Evolutionary conservation across 2,888 invertebrate genomes (phyloP).

Genomic region (Drosophila gaucha): DNA sequence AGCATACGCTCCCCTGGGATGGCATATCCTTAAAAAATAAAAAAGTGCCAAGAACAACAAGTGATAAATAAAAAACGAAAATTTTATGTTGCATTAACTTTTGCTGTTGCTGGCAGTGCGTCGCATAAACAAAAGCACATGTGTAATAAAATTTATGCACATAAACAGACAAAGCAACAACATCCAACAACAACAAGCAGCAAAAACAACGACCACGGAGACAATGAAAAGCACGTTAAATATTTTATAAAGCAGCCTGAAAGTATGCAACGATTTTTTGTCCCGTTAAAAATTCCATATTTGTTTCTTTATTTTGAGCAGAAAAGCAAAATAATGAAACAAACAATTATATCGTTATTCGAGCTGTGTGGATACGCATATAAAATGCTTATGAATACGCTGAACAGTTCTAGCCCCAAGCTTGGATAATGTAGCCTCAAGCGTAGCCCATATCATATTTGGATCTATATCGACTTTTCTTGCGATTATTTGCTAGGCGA

Average conservation of each 20-base stretch:
- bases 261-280: slow-evolving; percentile 46
- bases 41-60: slow-evolving; percentile 26
- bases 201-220: slow-evolving; percentile 31
- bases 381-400: slow-evolving; percentile 42
- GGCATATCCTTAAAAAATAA: slow-evolving; percentile 14
- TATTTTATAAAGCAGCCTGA: slow-evolving; percentile 66
- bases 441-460: too few relatives aligned
- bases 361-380: slow-evolving; percentile 25
- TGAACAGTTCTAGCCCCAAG: neutral
- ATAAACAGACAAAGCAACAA: slow-evolving; percentile 56
- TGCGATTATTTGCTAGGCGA: too few relatives aligned
- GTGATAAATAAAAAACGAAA: slow-evolving; percentile 71
- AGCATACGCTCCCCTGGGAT: slow-evolving; percentile 41
- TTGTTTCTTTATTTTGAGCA: neutral
- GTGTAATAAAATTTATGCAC: slow-evolving; percentile 77
- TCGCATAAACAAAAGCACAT: slow-evolving; percentile 75
- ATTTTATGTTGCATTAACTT: slow-evolving; percentile 78
- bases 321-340: slow-evolving; percentile 3
- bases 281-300: slow-evolving; percentile 11
- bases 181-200: slow-evolving; percentile 20
- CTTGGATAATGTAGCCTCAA: too few relatives aligned
- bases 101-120: slow-evolving; percentile 37
- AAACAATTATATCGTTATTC: slow-evolving; percentile 28
- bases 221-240: slow-evolving; percentile 74
- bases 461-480: neutral